phyloP scores from a whole-genome alignment of 2,113 vertebrate genomes.

The Corythaixoides concolor region DNA sequence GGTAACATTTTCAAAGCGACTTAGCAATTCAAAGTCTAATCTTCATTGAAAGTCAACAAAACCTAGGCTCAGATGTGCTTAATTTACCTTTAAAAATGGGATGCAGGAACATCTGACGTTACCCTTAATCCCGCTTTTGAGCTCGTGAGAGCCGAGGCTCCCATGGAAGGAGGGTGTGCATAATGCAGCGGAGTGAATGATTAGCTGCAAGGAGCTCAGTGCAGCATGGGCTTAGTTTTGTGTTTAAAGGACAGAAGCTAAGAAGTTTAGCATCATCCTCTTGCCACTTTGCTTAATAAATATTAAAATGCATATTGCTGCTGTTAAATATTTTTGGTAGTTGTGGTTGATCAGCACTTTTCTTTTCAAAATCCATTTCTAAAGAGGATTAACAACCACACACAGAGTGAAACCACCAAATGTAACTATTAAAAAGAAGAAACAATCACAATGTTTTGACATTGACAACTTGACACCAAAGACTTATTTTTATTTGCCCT shows the following conservation, averaged over 20 bases:
- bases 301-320: neutral
- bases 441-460: neutral
- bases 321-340: neutral
- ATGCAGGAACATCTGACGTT: neutral
- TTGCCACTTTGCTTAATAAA: neutral
- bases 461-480: neutral
- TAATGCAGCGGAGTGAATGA: neutral
- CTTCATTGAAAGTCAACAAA: slow-evolving; percentile 39
- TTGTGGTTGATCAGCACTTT: neutral
- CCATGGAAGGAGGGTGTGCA: neutral
- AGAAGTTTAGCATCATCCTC: neutral
- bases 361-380: neutral
- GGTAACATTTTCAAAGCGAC: neutral
- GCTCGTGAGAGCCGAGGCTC: rapidly evolving
- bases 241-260: neutral
- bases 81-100: slow-evolving; percentile 9
- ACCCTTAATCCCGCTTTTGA: neutral
- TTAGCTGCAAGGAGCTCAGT: neutral
- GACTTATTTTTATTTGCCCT: neutral
- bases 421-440: neutral
- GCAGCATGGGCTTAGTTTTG: neutral
- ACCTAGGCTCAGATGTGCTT: neutral
- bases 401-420: neutral
- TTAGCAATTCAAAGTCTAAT: slow-evolving; percentile 23
- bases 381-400: neutral